Conservation (phyloP, 2,888 invertebrate species). For the Pharmacophagus antenor region DNA sequence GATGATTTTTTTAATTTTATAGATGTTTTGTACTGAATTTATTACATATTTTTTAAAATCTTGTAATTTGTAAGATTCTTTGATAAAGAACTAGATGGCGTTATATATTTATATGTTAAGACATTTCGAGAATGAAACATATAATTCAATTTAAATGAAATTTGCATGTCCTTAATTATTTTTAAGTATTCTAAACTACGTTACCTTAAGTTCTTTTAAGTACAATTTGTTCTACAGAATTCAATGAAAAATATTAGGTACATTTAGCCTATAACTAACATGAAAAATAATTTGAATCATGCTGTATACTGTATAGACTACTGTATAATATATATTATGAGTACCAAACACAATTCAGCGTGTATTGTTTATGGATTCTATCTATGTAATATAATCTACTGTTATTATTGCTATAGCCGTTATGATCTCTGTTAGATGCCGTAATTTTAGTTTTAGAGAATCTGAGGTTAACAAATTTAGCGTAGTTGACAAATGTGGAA, state of each 20-base stretch:
- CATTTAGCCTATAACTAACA: background rate
- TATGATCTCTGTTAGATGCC: background rate
- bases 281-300: background rate
- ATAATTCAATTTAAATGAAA: too few relatives aligned
- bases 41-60: background rate
- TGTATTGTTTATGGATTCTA: constrained; percentile 2
- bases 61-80: background rate
- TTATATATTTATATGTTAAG: too few relatives aligned
- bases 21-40: background rate
- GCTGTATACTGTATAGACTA: background rate
- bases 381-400: background rate
- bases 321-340: background rate
- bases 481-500: too few relatives aligned
- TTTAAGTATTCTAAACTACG: too few relatives aligned
- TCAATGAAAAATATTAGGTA: background rate
- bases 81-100: constrained; percentile 15
- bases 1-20: constrained; percentile 39
- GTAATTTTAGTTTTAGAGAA: too few relatives aligned
- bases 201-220: too few relatives aligned
- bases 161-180: too few relatives aligned
- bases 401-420: background rate
- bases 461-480: too few relatives aligned
- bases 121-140: too few relatives aligned
- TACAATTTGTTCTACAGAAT: background rate
- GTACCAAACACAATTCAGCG: background rate